These are phyloP conservation scores for Microplitis manilae DNA, from an alignment of 2,888 invertebrate genomes.

Conservation along the genomic window DNA sequence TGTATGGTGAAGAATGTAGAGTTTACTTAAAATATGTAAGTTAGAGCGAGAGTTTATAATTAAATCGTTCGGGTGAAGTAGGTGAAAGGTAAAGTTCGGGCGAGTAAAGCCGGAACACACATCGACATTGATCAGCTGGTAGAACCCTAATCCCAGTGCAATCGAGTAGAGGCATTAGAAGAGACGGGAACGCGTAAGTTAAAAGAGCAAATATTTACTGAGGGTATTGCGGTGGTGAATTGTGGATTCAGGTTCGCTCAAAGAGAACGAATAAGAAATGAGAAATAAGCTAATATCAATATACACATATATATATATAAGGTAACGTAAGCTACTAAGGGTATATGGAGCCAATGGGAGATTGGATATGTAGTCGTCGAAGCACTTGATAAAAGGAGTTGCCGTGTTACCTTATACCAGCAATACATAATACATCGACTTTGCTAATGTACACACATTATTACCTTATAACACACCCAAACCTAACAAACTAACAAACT, in stretches of 20 bases:
- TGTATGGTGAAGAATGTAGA: too few relatives aligned
- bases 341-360: not conserved
- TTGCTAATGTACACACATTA: not conserved
- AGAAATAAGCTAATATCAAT: not conserved
- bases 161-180: not conserved
- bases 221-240: not conserved
- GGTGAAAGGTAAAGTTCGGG: too few relatives aligned
- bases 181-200: not conserved
- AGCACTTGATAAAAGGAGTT: not conserved
- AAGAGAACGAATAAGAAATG: not conserved
- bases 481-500: too few relatives aligned
- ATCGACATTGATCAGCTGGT: too few relatives aligned
- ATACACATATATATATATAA: not conserved
- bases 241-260: not conserved
- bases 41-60: too few relatives aligned
- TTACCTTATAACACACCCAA: not conserved
- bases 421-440: not conserved
- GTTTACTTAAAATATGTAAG: too few relatives aligned
- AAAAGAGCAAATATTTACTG: not conserved
- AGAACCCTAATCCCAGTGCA: not conserved
- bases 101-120: too few relatives aligned
- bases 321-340: not conserved
- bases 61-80: too few relatives aligned
- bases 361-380: not conserved
- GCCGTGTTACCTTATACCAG: not conserved